phyloP scores from a whole-genome alignment of 1,140 invertebrate species.

The Campoletis sonorensis region DNA sequence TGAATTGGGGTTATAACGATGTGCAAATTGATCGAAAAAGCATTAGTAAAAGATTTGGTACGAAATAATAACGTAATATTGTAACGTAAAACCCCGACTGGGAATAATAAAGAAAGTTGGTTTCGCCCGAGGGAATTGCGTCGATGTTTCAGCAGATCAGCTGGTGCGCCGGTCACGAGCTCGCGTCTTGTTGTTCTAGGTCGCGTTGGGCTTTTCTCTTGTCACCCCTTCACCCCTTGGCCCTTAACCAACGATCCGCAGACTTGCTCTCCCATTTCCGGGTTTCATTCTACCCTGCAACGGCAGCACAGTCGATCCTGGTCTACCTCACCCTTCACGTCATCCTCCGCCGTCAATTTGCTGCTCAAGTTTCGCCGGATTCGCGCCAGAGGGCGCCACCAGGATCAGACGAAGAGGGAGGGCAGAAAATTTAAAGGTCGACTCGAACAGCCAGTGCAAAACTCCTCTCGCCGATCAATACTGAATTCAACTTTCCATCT shows the following conservation, averaged over 20 bases:
- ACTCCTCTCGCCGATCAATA: slow-evolving; percentile 1
- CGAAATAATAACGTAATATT: too few relatives aligned
- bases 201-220: slow-evolving; percentile 2
- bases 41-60: too few relatives aligned
- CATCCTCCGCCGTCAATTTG: not conserved
- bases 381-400: not conserved
- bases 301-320: slow-evolving; percentile 1
- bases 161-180: slow-evolving; percentile 16
- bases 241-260: not conserved
- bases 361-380: not conserved
- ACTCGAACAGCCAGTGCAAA: slow-evolving; percentile 2
- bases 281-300: not conserved
- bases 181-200: slow-evolving; percentile 19
- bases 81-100: too few relatives aligned
- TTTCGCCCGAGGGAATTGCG: slow-evolving; percentile 15
- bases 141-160: slow-evolving; percentile 8
- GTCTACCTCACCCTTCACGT: slow-evolving; percentile 3
- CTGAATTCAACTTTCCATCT: not conserved
- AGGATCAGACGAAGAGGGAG: not conserved
- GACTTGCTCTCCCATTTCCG: not conserved
- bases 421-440: slow-evolving; percentile 7
- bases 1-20: too few relatives aligned
- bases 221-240: not conserved
- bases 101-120: not conserved
- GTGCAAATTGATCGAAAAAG: too few relatives aligned